Base-by-base conservation (phyloP, 2,113 vertebrate genomes). In the Xiphias gladius region DNA sequence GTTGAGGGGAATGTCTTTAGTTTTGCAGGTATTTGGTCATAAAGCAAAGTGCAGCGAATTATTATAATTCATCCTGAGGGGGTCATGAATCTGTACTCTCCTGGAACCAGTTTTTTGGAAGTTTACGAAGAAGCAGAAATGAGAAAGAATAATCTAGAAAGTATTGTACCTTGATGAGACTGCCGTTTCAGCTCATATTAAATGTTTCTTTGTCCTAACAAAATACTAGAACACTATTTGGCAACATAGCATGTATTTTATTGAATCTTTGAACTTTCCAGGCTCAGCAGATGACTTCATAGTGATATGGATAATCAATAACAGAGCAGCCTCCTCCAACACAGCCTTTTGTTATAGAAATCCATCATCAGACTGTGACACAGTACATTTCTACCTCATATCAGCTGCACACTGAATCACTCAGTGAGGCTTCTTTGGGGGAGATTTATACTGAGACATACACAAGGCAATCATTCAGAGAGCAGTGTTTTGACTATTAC, bases 221-320 rank as follows among this genome's bases (percentile, higher is more conserved):
- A n/a, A n/a, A n/a, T n/a, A n/a, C n/a, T n/a, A n/a, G n/a, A 54
- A 24, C 37, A 50, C 13, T 55, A 52, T 74, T 79, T 80, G 66
- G 26, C 66, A 75, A 30, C 37, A 46, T 39, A 28, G 26, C 37
- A 26, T 32, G 59, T 65, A 35, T 63, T 76, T 72, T 32, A 76
- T 72, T 76, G 55, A 76, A 48, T 72, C 8, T 54, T 6, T 69
- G 67, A 48, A 28, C 50, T 37, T 58, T 65, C 32, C 65, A 30
- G 11, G 46, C 50, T 80, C 10, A 13, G 62, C 80, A 65, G 69
- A 76, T 66, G 71, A 68, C 76, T 64, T 80, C 71, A 77, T 62
- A 74, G 58, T 54, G 80, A 86, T 89, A 79, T 35, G 28, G 81
- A 84, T 85, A 83, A 91, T 91, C 89, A 88, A 90, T 92, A 88